Evolutionary conservation across 2,888 invertebrate genomes (phyloP).

Genomic region (Drosophila ochracea): DNA sequence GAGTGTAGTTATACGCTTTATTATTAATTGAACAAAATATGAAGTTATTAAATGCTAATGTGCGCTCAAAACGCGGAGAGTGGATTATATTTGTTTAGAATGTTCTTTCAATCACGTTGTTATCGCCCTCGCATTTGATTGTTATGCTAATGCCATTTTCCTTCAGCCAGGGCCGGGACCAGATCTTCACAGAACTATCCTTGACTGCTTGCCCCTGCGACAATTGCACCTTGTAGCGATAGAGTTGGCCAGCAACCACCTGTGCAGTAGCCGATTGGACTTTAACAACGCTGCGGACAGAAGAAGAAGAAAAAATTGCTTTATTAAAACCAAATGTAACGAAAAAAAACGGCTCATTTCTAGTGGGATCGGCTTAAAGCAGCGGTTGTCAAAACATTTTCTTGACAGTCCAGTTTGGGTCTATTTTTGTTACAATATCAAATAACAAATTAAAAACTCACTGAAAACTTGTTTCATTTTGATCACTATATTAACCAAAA

Average conservation of each 20-base stretch:
- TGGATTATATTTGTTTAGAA: slow-evolving; percentile 26
- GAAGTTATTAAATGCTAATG: slow-evolving; percentile 8
- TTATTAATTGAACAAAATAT: neutral
- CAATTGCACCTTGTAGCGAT: slow-evolving; percentile 59
- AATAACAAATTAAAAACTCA: neutral
- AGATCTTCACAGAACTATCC: slow-evolving; percentile 62
- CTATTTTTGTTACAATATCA: too few species aligned
- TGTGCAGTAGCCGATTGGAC: slow-evolving; percentile 58
- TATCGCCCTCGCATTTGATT: slow-evolving; percentile 58
- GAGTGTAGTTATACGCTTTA: neutral
- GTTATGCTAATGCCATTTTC: slow-evolving; percentile 56
- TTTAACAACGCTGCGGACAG: slow-evolving; percentile 50
- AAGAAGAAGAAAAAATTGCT: neutral
- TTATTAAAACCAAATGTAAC: neutral
- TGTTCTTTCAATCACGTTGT: slow-evolving; percentile 40
- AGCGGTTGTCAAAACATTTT: neutral
- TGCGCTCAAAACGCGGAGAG: neutral
- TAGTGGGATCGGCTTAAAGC: neutral
- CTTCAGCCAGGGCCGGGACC: slow-evolving; percentile 65
- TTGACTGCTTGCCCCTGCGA: slow-evolving; percentile 44
- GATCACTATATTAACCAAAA: neutral
- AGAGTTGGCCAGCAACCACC: slow-evolving; percentile 56
- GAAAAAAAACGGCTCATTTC: neutral
- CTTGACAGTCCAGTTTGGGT: too few species aligned
- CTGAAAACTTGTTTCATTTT: slow-evolving; percentile 3